Evolutionary conservation across 2,797 vertebrate species (phyloP), one percentile per base, ranked within the genome.

Genomic region (Heliangelus exortis): DNA sequence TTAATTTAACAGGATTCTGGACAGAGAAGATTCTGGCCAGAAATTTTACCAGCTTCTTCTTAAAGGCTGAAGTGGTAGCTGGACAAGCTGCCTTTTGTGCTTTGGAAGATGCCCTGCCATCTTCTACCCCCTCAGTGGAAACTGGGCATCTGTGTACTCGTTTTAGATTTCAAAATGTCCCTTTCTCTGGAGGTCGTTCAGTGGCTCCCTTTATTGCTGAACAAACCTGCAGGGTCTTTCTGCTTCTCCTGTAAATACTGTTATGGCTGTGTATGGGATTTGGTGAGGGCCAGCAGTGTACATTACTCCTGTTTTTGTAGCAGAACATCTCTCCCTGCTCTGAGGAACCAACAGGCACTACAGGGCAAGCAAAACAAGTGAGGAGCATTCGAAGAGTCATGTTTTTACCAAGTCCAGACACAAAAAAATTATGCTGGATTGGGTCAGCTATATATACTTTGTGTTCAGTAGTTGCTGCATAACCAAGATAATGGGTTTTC

Each of bases 201-300:
- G 48, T 26, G 33, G 41, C 63, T 82, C 41, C 19, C 39, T 68
- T 76, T 55, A 47, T 10, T 73, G 73, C 20, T 28, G 33, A 86
- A 72, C 10, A 61, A 59, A 13, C 29, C 55, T 36, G 29, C 2
- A 2, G 7, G n/a, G 6, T 85, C 43, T 74, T 75, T 31, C 20
- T 62, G 36, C 53, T 41, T 29, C n/a, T 78, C 7, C 76, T 72
- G 11, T 63, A 68, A 69, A 34, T 79, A 50, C 54, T 55, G 34
- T 50, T 39, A 33, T 1, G 9, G 33, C 50, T 82, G 43, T 1
- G 0, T 58, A 31, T 23, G 10, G 25, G 10, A 4, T 18, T 43
- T 29, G 12, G 53, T 58, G 54, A 54, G 39, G 28, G n/a, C 19
- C 48, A 71, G 50, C 34, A 78, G 26, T 9, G 29, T 50, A 29